Evolutionary conservation across 2,888 invertebrate genomes (phyloP).

Genomic region (Anthrax anthrax): DNA sequence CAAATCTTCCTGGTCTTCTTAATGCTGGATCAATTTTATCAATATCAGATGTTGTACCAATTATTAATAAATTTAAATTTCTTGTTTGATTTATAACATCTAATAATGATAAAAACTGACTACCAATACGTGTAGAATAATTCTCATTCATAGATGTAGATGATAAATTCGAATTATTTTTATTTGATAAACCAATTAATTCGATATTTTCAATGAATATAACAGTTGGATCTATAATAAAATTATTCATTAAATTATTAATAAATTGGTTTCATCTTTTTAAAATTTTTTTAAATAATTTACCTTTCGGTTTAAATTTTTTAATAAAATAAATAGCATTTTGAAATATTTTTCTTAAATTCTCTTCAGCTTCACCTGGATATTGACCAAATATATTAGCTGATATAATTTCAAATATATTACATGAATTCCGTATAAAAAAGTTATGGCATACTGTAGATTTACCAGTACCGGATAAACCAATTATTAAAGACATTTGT

Average conservation of each 20-base stretch:
- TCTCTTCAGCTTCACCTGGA: constrained; percentile 40
- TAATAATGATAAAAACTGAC: constrained; percentile 36
- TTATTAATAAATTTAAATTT: constrained; percentile 32
- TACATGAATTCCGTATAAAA: constrained; percentile 33
- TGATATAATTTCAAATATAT: constrained; percentile 34
- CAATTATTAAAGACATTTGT: constrained; percentile 23
- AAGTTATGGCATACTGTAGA: constrained; percentile 38
- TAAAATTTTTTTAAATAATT: constrained; percentile 2
- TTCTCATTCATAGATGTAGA: constrained; percentile 17
- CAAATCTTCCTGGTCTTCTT: constrained; percentile 40
- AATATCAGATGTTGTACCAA: constrained; percentile 40
- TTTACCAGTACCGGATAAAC: constrained; percentile 45
- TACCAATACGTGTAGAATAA: constrained; percentile 31
- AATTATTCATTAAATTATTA: no score
- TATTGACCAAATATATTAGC: constrained; percentile 34
- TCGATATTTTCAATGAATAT: constrained; percentile 36
- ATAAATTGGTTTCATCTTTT: neutral
- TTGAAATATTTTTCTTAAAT: constrained; percentile 35
- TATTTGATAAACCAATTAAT: constrained; percentile 32
- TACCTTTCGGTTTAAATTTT: constrained; percentile 26
- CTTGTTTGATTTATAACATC: constrained; percentile 30
- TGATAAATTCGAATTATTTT: constrained; percentile 5
- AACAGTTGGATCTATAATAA: constrained; percentile 25
- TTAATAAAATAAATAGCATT: constrained; percentile 26
- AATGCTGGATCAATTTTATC: constrained; percentile 36